Conservation (phyloP, 1,140 invertebrate genomes). For the Anagrus nilaparvatae region DNA sequence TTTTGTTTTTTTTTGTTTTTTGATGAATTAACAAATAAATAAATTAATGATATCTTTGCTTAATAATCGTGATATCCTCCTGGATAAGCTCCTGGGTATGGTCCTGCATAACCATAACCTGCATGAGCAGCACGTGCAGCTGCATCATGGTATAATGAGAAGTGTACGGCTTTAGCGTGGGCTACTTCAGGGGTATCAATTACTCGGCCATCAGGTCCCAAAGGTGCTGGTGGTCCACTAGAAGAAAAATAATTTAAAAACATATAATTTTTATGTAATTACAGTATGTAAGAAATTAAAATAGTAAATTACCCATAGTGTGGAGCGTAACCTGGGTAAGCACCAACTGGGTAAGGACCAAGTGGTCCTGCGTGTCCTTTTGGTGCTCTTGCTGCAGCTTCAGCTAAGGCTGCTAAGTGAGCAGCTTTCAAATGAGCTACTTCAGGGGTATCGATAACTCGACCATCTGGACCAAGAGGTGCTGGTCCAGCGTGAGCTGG, state of each 20-base stretch:
- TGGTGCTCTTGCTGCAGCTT: conserved; percentile 41
- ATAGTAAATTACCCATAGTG: conserved; percentile 30
- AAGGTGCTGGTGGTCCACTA: conserved; percentile 39
- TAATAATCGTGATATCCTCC: conserved; percentile 10
- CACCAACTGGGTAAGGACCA: conserved; percentile 14
- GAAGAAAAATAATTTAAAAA: neutral
- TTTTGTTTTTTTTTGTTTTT: no score
- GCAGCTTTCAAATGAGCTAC: conserved; percentile 51
- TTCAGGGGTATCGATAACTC: conserved; percentile 52
- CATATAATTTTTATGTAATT: conserved; percentile 1
- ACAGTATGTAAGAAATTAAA: neutral
- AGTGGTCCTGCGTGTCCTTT: conserved; percentile 31
- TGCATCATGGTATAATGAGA: conserved; percentile 46
- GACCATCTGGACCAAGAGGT: conserved; percentile 49
- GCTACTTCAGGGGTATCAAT: conserved; percentile 54
- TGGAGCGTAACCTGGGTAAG: conserved; percentile 23
- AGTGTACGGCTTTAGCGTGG: conserved; percentile 51
- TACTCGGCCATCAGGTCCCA: conserved; percentile 46
- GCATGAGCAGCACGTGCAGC: conserved; percentile 41
- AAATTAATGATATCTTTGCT: no score
- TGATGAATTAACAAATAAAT: no score
- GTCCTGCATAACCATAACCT: conserved; percentile 28
- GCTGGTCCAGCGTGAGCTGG: conserved; percentile 30
- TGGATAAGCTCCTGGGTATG: conserved; percentile 25
- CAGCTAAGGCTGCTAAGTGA: conserved; percentile 46